Percentiles rank a stretch among this genome's conserved stretches.
phyloP scores from a whole-genome alignment of 2,113 vertebrate genomes.

The Pomatorhinus ruficollis region DNA sequence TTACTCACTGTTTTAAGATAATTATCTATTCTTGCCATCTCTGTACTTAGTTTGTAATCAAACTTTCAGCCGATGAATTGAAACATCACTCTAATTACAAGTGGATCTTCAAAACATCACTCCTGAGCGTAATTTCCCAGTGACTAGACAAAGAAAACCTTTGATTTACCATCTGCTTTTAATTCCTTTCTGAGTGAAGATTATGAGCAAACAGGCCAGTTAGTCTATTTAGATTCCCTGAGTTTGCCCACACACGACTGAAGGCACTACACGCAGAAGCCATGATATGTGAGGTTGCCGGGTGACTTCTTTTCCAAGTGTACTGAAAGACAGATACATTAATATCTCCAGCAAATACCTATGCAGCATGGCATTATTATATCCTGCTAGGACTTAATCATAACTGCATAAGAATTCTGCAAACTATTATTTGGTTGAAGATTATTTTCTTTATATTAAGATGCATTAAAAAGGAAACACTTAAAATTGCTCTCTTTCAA shows the following conservation, averaged over 20 bases:
- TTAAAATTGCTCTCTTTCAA: background rate
- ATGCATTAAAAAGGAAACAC: background rate
- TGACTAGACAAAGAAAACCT: background rate
- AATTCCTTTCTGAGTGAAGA: background rate
- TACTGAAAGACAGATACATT: background rate
- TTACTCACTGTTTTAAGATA: background rate
- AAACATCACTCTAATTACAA: background rate
- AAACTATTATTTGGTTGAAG: background rate
- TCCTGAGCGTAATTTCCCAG: background rate
- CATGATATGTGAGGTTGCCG: background rate
- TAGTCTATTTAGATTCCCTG: background rate
- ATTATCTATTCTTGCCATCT: background rate
- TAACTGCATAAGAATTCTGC: background rate
- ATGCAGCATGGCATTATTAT: background rate
- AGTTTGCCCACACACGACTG: background rate
- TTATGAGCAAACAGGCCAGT: background rate
- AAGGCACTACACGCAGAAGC: background rate
- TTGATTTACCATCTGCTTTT: background rate
- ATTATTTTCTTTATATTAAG: slow-evolving; percentile 26
- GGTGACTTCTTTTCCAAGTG: background rate
- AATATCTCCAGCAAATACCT: background rate
- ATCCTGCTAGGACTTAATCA: background rate
- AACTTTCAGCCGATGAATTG: background rate
- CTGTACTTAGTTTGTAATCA: background rate
- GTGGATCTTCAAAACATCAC: background rate